Base-by-base conservation (phyloP, 2,888 invertebrate genomes). In the Timema cristinae region DNA sequence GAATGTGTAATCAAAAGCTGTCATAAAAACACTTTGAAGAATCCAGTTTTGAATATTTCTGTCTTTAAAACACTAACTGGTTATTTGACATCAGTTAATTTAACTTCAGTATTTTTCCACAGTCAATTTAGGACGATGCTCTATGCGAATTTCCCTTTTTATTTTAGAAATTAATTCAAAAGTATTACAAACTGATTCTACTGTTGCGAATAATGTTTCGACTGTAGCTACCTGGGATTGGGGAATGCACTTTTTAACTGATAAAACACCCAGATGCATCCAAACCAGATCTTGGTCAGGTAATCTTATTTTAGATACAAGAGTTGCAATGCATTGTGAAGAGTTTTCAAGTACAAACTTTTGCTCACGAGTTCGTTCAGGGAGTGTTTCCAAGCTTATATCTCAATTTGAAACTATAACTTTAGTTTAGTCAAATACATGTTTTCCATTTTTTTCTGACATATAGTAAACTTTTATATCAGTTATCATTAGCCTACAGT, bases 341-440 rank as follows among this genome's bases (percentile, higher is more conserved):
- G 66, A 52, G 7, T 56, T 70, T 51, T 51, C 67, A 7, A 59
- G 68, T 51, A 54, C 63, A 48, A 48, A 71, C 15, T n/a, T 67
- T 9, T 68, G 52, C 47, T 66, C 61, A 32, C 67, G 74, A 13
- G 61, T 54, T 15, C 47, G 61, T 54, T 71, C 71, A 67, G 71
- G 71, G 16, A 72, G 72, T 63, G 72, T 74, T 48, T 71, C 69
- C 16, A 74, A 74, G 51, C 47, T 72, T 13, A 72, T 74, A 50
- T 71, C 70, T n/a, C 54, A 71, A 16, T 72, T 63, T 70, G 71
- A 72, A 63, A 67, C 51, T 67, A 56, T 74, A 11, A 54, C 32
- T 63, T 4, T 32, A 7, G 32, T 48, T 63, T 32, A 32, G 32
- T 32, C 32, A 2, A 32, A 32, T 32, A 32, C 32, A 32, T 32